These are phyloP conservation scores for Drosophila koepferae DNA, from an alignment of 2,888 invertebrate species.

Conservation along the genomic window DNA sequence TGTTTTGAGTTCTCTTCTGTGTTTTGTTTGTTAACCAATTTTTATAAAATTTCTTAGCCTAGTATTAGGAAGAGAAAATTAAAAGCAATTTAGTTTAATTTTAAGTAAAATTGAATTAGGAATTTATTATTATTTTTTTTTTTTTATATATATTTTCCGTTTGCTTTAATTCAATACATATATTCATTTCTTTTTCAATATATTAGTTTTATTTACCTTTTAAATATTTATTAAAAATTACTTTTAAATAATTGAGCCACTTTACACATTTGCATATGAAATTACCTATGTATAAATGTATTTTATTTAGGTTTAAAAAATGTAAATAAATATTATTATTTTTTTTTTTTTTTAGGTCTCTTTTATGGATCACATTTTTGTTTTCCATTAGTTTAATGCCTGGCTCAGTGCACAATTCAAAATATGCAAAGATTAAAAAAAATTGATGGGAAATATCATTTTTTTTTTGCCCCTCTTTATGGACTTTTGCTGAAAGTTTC, in stretches of 20 bases:
- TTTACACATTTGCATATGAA: not conserved
- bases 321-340: not conserved
- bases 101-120: no score
- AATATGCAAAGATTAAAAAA: constrained; percentile 17
- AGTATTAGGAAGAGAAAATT: no score
- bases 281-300: not conserved
- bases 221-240: not conserved
- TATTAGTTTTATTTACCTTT: not conserved
- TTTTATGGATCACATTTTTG: not conserved
- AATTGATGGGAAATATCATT: not conserved
- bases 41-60: not conserved
- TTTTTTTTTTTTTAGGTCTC: not conserved
- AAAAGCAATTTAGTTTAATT: not conserved
- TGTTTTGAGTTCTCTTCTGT: not conserved
- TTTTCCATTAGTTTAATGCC: constrained; percentile 27
- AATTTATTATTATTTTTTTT: no score
- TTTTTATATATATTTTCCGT: not conserved
- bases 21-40: no score
- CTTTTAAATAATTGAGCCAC: not conserved
- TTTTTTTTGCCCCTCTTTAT: constrained; percentile 3
- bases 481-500: constrained; percentile 34
- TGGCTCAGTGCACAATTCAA: constrained; percentile 8
- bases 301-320: not conserved
- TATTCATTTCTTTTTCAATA: no score
- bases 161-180: not conserved